A percentile compares a stretch with the other conserved stretches of the same genome.
phyloP scores from a whole-genome alignment of 2,888 invertebrate genomes.

The Dryadula phaetusa region DNA sequence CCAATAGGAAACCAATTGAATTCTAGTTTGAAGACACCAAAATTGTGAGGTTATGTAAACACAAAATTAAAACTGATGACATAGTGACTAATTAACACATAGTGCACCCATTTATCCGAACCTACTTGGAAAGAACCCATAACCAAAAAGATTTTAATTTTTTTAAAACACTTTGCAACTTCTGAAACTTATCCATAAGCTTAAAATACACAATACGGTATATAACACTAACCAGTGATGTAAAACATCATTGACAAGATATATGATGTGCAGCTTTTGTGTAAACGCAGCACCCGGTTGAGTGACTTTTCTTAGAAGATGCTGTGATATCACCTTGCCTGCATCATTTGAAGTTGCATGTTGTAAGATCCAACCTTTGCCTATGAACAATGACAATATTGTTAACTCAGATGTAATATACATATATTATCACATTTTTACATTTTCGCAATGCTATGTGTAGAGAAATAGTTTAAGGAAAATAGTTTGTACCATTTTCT shows the following conservation, averaged over 20 bases:
- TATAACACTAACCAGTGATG: slow-evolving; percentile 94
- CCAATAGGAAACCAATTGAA: slow-evolving; percentile 19
- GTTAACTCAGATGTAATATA: no score
- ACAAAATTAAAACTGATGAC: slow-evolving; percentile 12
- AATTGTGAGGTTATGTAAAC: slow-evolving; percentile 8
- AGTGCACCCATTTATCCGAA: slow-evolving; percentile 5
- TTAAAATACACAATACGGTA: slow-evolving; percentile 39
- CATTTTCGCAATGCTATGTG: no score
- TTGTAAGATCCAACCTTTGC: slow-evolving; percentile 98
- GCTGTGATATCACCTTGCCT: slow-evolving; percentile 94
- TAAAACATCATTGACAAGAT: slow-evolving; percentile 98
- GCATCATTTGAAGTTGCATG: slow-evolving; percentile 92
- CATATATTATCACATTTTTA: no score
- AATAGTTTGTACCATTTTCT: no score
- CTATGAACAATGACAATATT: slow-evolving; percentile 55
- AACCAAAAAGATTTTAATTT: not conserved
- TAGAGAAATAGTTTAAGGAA: no score
- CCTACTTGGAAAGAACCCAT: not conserved
- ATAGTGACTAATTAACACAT: slow-evolving; percentile 18
- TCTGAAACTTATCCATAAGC: slow-evolving; percentile 27
- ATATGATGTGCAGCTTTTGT: slow-evolving; percentile 98
- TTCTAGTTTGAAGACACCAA: slow-evolving; percentile 25
- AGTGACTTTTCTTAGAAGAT: slow-evolving; percentile 93
- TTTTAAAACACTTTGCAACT: no score
- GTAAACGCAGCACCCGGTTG: slow-evolving; percentile 90